phyloP scores from a whole-genome alignment of 2,113 vertebrate genomes.

The Diadophis punctatus region DNA sequence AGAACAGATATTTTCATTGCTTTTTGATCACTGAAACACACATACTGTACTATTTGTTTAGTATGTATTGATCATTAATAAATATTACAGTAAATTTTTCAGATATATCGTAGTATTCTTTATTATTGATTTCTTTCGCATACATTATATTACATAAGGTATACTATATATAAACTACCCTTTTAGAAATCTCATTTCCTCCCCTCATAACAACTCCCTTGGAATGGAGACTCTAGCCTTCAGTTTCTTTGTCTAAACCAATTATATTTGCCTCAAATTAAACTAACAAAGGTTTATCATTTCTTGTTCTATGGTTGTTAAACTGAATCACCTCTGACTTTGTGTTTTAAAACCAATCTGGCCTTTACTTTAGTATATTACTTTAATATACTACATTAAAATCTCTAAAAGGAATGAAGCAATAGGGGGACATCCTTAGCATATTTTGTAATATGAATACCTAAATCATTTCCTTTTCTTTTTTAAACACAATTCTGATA shows the following conservation, averaged over 20 bases:
- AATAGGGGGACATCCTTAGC: not conserved
- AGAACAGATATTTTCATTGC: no score
- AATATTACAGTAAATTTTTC: not conserved
- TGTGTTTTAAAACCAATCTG: not conserved
- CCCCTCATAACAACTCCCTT: not conserved
- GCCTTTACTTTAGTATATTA: not conserved
- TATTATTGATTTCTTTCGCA: not conserved
- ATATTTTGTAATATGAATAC: not conserved
- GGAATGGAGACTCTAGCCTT: not conserved
- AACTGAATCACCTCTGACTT: not conserved
- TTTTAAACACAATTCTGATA: no score
- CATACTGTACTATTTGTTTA: not conserved
- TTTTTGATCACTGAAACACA: not conserved
- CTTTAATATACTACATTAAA: not conserved
- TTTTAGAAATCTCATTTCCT: not conserved
- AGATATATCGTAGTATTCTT: no score
- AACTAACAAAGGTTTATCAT: not conserved
- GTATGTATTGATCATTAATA: not conserved
- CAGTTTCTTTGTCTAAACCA: not conserved
- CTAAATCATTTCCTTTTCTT: not conserved
- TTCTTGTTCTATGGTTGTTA: not conserved
- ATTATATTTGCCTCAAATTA: not conserved
- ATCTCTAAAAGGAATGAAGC: not conserved
- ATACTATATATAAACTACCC: not conserved
- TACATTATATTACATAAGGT: not conserved